These are phyloP conservation scores for Halisarca cf. caerulea DNA, from an alignment of 37 sponge, comb jelly and placozoan genomes.

Conservation along the genomic window DNA sequence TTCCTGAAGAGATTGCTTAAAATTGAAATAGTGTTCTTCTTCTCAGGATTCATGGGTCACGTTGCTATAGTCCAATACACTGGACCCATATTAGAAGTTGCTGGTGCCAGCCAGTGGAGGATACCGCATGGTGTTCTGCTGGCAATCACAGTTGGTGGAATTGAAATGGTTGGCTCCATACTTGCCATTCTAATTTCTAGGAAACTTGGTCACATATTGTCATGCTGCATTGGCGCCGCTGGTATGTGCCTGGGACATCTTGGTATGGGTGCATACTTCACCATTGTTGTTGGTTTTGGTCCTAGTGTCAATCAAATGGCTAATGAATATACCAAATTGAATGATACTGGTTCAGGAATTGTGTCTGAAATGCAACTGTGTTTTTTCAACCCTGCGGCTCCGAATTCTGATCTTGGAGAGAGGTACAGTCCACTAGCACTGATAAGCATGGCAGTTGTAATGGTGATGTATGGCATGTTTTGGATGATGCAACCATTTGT, in stretches of 20 bases:
- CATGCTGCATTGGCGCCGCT: background rate
- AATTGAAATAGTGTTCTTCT: too few relatives aligned
- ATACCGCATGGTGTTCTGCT: background rate
- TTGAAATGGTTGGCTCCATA: background rate
- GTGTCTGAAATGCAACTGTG: too few relatives aligned
- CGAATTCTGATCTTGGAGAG: background rate
- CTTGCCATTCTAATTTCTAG: background rate
- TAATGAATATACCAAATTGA: background rate
- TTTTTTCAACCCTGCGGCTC: background rate
- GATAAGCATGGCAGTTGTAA: background rate
- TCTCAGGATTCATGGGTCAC: too few relatives aligned
- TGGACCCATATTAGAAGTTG: background rate
- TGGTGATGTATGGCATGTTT: background rate
- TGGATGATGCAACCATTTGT: background rate
- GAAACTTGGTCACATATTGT: background rate
- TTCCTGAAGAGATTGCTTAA: too few relatives aligned
- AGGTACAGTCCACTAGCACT: background rate
- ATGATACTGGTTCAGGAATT: background rate
- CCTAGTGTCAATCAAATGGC: too few relatives aligned
- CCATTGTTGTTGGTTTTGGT: background rate
- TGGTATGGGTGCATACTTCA: background rate
- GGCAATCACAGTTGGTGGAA: background rate
- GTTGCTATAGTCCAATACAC: too few relatives aligned
- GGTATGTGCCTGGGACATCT: background rate
- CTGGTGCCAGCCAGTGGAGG: background rate